phyloP scores from a whole-genome alignment of 2,888 invertebrate species.

The Coronaproctus castanopsis region DNA sequence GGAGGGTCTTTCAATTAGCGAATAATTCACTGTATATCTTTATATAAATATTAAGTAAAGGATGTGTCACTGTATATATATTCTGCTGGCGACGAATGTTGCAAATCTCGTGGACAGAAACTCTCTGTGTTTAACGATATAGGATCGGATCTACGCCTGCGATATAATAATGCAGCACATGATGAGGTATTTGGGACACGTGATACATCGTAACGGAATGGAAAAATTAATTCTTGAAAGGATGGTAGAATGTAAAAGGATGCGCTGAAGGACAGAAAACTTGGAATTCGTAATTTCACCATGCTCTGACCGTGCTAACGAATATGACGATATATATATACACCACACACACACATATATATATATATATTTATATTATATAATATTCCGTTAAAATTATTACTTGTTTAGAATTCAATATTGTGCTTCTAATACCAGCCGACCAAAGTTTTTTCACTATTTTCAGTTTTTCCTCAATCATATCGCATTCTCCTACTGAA shows the following conservation, averaged over 20 bases:
- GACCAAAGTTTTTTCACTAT: slow-evolving; percentile 42
- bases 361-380: no score
- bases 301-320: no score
- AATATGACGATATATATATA: no score
- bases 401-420: slow-evolving; percentile 14
- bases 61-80: no score
- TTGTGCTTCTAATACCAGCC: slow-evolving; percentile 37
- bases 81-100: background rate
- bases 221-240: background rate
- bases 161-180: background rate
- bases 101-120: background rate
- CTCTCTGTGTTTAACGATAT: no score
- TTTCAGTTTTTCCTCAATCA: slow-evolving; percentile 33
- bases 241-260: background rate
- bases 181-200: background rate
- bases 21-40: no score
- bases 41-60: no score
- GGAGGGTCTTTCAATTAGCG: no score
- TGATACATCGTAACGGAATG: background rate
- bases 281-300: no score
- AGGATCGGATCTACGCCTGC: background rate
- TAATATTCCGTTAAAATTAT: no score
- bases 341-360: no score
- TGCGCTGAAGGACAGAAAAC: background rate
- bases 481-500: slow-evolving; percentile 37